Evolutionary conservation across 2,797 vertebrate species (phyloP), one percentile per base, ranked within the genome.

Genomic region (Psittacula echo): DNA sequence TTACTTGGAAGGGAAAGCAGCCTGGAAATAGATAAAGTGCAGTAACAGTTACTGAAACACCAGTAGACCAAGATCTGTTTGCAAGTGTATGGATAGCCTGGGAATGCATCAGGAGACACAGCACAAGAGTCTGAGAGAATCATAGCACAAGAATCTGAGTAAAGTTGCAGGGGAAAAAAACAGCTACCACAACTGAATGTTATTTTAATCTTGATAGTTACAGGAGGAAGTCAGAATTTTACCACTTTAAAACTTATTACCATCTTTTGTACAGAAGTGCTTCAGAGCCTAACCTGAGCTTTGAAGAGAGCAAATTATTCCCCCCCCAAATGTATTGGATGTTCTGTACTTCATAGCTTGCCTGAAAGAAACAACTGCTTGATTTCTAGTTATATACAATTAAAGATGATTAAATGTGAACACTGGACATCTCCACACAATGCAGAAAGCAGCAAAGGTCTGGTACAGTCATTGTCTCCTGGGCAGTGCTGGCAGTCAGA

Each of bases 1-100:
- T 95, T 68, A 90, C 95, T 93, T 96, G 75, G 96, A 97, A 97
- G 77, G 67, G 53, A 89, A 94, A 78, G 86, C 92, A 86, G n/a
- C 71, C 90, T 94, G 58, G 86, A 96, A 95, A 97, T 65, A 95
- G 95, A 95, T 93, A 87, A 96, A 96, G 96, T 90, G 65, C 41
- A 84, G 27, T 86, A 87, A 94, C 42, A 84, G 86, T 88, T 89
- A 92, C 88, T 77, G 85, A 96, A 96, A 90, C 60, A 75, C 44
- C 66, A 68, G 53, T 48, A 60, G 87, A 94, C 84, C 45, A 70
- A 79, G 88, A 75, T 47, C 64, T 93, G 80, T 95, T 95, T 94
- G 90, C 64, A 91, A 95, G 88, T 16, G 37, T 32, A 42, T 30
- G 44, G 47, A 62, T 32, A 85, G n/a, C 27, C 65, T 82, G 23